Base-by-base conservation (phyloP, 2,113 vertebrate species). In the Anarhynchus alexandrinus region DNA sequence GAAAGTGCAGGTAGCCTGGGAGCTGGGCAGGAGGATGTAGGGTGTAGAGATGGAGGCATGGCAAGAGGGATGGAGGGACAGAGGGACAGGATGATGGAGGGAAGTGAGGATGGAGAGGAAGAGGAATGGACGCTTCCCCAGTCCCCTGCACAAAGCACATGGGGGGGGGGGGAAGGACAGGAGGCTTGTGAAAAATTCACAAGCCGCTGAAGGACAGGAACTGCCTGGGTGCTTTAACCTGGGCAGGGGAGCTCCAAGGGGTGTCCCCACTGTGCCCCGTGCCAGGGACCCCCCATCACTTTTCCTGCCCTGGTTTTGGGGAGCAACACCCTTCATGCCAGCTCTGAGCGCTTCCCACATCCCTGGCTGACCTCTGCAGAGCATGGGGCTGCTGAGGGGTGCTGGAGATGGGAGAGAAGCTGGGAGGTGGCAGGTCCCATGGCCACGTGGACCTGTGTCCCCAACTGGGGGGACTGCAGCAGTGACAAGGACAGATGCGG, bases 391-490 rank as follows among this genome's bases (percentile, higher is more conserved):
- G 40, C 55, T 23, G 14, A 55, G 10, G 1, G 1, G 15, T 36
- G 32, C 51, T 61, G 27, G 54, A 94, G 14, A 10, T 10, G 7
- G 45, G 18, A 57, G 19, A 19, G 64, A 78, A 77, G 6, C 34
- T 80, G 36, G 23, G 18, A 69, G 8, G n/a, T 61, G 64, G 40
- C 34, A 77, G 29, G 36, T 65, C 26, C 40, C 80, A 52, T 0
- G 1, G 59, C 25, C 29, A 11, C 2, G 1, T 30, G 36, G 17
- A 40, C 34, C 19, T 32, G 27, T 15, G 2, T 38, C 29, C 62
- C 76, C 57, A 72, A 0, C 17, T 1, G 1, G 12, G 17, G n/a
- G 25, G 6, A 10, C 58, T 57, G 17, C 6, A 90, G 57, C 14
- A 77, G 27, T 38, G 77, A 65, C 13, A 80, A 86, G 38, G 38